phyloP scores from a whole-genome alignment of 2,113 vertebrate species.

The Periophthalmodon schlosseri region DNA sequence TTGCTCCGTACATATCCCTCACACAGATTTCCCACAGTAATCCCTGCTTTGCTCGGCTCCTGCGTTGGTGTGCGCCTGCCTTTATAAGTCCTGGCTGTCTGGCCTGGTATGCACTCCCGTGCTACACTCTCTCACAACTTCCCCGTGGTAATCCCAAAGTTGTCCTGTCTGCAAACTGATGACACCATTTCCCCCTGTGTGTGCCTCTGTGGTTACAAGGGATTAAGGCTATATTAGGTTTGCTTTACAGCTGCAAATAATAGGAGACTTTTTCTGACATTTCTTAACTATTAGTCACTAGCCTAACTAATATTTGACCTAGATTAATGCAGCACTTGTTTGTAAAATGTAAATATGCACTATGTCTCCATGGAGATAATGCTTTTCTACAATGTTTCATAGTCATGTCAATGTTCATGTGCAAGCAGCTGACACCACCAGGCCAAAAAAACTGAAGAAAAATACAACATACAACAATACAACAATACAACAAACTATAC shows the following conservation, averaged over 20 bases:
- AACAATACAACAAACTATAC: too few species aligned
- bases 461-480: too few species aligned
- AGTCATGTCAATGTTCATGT: neutral
- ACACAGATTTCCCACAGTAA: conserved; percentile 59
- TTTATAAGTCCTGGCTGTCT: conserved; percentile 18
- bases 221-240: conserved; percentile 19
- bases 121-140: conserved; percentile 16
- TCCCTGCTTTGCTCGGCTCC: conserved; percentile 46
- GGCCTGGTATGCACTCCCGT: conserved; percentile 23
- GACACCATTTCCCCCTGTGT: conserved; percentile 52
- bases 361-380: neutral
- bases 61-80: conserved; percentile 36
- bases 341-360: neutral
- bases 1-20: conserved; percentile 40
- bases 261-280: conserved; percentile 15
- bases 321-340: neutral
- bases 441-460: too few species aligned
- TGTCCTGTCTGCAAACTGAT: conserved; percentile 53
- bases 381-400: neutral
- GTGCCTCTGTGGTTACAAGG: conserved; percentile 11
- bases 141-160: conserved; percentile 47
- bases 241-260: conserved; percentile 27
- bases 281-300: neutral
- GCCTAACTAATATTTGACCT: conserved; percentile 1
- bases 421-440: too few species aligned